Base-by-base conservation (phyloP, 2,888 invertebrate species). In the Pristionchus maxplancki region DNA sequence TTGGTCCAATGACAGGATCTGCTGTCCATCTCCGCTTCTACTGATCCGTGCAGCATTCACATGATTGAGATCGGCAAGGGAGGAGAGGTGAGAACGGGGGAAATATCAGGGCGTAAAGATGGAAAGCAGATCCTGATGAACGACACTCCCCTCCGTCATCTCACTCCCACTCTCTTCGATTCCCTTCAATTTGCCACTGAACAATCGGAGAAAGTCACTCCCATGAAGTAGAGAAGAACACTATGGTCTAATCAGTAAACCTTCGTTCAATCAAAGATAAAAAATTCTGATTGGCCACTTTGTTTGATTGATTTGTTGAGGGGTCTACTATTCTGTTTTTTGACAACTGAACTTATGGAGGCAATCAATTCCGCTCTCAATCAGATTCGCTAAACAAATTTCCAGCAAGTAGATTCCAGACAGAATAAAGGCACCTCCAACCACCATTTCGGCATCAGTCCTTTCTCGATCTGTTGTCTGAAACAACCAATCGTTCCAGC, bases 81-180 rank as follows among this genome's bases (percentile, higher is more conserved):
- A 24, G 48, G 48, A 40, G 62, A 84, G 62, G 62, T 84, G 44
- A 44, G 8, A 44, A 44, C 44, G 6, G 8, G 2, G 31, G 24
- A 40, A 50, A 28, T 13, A 31, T 74, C 4, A 74, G 15, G 6
- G n/a, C 13, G 48, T 24, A 31, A 53, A 31, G 15, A 31, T n/a
- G 8, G 11, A 3, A n/a, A n/a, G 37, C 37, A 84, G 62, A 28
- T 84, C 28, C 40, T 31, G 28, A 58, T 86, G 64, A 48, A 71
- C 71, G 67, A 67, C 37, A 37, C 86, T 64, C 86, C 86, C 50
- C 64, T 86, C 37, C 86, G 86, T 48, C 86, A 86, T 71, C 71
- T 86, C 67, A 86, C 86, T 31, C 50, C 44, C 1, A 86, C 86
- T 28, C 86, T 86, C 82, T 82, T 20, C 82, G 82, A 82, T 34